These are phyloP conservation scores for Elysia chlorotica DNA, from an alignment of 1,140 invertebrate genomes.

Conservation along the genomic window DNA sequence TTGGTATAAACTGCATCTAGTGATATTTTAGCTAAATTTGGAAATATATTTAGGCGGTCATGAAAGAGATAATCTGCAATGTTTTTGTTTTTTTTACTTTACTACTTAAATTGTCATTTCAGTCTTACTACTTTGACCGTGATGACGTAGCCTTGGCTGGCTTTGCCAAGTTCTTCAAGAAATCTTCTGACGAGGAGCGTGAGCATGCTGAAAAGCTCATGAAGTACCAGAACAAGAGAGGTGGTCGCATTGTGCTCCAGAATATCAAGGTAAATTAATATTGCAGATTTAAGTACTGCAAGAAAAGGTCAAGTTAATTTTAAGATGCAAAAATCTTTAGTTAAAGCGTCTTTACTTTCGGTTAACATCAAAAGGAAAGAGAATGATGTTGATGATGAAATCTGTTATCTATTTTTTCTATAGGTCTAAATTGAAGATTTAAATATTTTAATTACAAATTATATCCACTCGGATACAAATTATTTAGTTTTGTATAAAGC, in stretches of 20 bases:
- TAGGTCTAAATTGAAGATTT: background rate
- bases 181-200: conserved; percentile 75
- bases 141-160: conserved; percentile 78
- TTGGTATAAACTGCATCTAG: too few relatives aligned
- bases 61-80: too few relatives aligned
- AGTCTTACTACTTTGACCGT: conserved; percentile 79
- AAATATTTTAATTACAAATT: background rate
- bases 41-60: too few relatives aligned
- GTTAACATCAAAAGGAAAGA: background rate
- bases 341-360: background rate
- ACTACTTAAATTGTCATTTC: conserved; percentile 19
- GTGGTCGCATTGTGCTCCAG: conserved; percentile 69
- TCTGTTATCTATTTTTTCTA: background rate
- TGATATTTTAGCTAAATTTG: too few relatives aligned
- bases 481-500: too few relatives aligned
- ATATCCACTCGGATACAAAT: too few relatives aligned
- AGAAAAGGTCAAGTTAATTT: background rate
- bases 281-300: background rate
- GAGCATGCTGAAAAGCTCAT: conserved; percentile 76
- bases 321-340: background rate
- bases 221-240: conserved; percentile 79
- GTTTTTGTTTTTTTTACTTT: too few relatives aligned
- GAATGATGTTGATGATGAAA: background rate
- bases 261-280: conserved; percentile 10
- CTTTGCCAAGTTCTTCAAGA: conserved; percentile 73